phyloP scores from a whole-genome alignment of 1,140 invertebrate species.

The Conus ventricosus region DNA sequence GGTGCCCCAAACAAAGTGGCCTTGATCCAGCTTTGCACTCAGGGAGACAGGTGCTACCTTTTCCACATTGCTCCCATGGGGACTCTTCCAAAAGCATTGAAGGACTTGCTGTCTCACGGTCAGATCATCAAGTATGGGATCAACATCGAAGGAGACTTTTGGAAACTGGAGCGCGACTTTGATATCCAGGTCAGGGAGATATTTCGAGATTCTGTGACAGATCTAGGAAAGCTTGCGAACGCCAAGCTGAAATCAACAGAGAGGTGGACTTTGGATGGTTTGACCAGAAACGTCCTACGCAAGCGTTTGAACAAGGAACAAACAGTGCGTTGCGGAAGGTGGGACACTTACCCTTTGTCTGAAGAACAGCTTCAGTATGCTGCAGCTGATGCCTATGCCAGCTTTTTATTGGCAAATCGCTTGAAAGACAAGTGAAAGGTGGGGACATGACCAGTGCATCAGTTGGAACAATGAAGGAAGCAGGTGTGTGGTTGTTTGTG shows the following conservation, averaged over 20 bases:
- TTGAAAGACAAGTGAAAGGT: not conserved
- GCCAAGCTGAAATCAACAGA: slow-evolving; percentile 43
- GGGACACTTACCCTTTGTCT: slow-evolving; percentile 37
- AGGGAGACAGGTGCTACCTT: slow-evolving; percentile 43
- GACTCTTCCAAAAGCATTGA: slow-evolving; percentile 36
- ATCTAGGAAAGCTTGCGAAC: slow-evolving; percentile 42
- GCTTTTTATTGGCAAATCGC: slow-evolving; percentile 14
- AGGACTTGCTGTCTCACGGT: slow-evolving; percentile 31
- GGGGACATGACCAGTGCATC: too few relatives aligned
- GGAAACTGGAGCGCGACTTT: slow-evolving; percentile 49
- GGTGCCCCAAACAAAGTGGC: slow-evolving; percentile 34
- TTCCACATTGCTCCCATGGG: slow-evolving; percentile 46
- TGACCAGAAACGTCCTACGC: slow-evolving; percentile 44
- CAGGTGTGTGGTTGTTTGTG: too few relatives aligned
- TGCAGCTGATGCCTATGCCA: slow-evolving; percentile 41
- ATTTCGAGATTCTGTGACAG: slow-evolving; percentile 40
- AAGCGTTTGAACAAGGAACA: slow-evolving; percentile 41
- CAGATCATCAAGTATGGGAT: slow-evolving; percentile 41
- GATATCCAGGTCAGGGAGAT: slow-evolving; percentile 36
- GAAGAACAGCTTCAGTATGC: slow-evolving; percentile 46
- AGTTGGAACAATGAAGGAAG: too few relatives aligned
- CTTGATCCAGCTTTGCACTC: slow-evolving; percentile 42
- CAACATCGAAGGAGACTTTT: slow-evolving; percentile 49
- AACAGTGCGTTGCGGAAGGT: slow-evolving; percentile 43
- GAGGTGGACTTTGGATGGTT: slow-evolving; percentile 46